Percentiles rank a stretch among this genome's conserved stretches.
Evolutionary conservation across 2,113 vertebrate genomes (phyloP).

Genomic region (Gavialis gangeticus): DNA sequence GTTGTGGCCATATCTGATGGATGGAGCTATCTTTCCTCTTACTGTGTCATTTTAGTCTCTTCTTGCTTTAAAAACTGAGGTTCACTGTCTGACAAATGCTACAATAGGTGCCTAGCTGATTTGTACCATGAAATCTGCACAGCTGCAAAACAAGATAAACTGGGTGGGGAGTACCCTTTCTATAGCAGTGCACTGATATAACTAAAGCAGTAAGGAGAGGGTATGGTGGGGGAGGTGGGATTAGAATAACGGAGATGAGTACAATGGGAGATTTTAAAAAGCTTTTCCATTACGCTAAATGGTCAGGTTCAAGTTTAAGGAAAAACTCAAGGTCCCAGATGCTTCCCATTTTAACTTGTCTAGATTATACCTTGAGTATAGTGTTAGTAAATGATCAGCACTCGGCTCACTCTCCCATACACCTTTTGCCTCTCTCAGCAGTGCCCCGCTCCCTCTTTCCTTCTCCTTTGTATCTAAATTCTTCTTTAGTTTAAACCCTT

Average conservation of each 20-base stretch:
- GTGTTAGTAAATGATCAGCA: neutral
- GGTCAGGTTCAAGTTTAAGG: neutral
- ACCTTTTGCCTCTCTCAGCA: too few species aligned
- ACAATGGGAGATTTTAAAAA: neutral
- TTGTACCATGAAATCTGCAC: neutral
- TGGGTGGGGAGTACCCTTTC: neutral
- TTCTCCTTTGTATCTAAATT: too few species aligned
- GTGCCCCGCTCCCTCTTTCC: too few species aligned
- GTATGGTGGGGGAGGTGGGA: neutral
- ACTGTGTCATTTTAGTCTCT: neutral
- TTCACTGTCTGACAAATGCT: neutral
- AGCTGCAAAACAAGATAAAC: neutral
- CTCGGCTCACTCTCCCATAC: too few species aligned
- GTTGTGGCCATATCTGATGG: neutral
- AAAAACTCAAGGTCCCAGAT: neutral
- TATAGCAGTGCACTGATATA: neutral
- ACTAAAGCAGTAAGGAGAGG: neutral
- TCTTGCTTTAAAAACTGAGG: neutral
- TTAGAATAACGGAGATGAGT: neutral
- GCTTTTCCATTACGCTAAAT: neutral
- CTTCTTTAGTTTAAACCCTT: too few species aligned
- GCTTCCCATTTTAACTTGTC: fast-evolving
- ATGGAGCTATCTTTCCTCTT: neutral
- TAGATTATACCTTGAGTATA: neutral
- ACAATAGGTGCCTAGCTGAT: neutral